A percentile compares a stretch with the other conserved stretches of the same genome.
These are phyloP conservation scores for Parapsyche elsis DNA, from an alignment of 1,140 invertebrate genomes.

Conservation along the genomic window DNA sequence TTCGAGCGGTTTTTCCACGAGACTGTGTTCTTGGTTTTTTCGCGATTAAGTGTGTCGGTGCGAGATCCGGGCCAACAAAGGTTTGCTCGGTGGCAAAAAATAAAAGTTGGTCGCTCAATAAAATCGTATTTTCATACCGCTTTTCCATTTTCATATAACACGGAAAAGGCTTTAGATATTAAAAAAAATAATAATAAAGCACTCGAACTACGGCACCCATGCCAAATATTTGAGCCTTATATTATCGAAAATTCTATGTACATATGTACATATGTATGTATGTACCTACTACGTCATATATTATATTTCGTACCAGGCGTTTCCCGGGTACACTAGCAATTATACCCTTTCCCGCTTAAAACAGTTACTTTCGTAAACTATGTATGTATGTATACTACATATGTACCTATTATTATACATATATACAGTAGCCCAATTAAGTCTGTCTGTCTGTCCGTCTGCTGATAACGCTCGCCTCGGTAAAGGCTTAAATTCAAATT, in stretches of 20 bases:
- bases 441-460: too few species aligned
- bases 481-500: too few species aligned
- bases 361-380: too few species aligned
- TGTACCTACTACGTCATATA: neutral
- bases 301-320: too few species aligned
- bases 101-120: conserved; percentile 22
- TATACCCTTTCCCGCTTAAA: too few species aligned
- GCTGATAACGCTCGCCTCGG: too few species aligned
- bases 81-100: neutral
- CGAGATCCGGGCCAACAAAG: neutral
- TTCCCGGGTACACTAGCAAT: too few species aligned
- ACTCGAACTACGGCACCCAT: neutral
- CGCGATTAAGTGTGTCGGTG: neutral
- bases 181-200: neutral
- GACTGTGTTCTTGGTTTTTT: neutral
- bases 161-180: neutral
- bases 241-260: neutral
- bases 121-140: neutral
- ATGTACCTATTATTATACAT: too few species aligned
- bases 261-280: neutral
- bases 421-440: too few species aligned
- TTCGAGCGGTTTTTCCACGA: too few species aligned
- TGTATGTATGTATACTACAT: too few species aligned
- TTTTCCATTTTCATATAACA: conserved; percentile 8
- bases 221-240: too few species aligned